Percentiles rank a stretch among this genome's conserved stretches.
phyloP scores from a whole-genome alignment of 1,140 invertebrate species.

The Oedothorax gibbosus region DNA sequence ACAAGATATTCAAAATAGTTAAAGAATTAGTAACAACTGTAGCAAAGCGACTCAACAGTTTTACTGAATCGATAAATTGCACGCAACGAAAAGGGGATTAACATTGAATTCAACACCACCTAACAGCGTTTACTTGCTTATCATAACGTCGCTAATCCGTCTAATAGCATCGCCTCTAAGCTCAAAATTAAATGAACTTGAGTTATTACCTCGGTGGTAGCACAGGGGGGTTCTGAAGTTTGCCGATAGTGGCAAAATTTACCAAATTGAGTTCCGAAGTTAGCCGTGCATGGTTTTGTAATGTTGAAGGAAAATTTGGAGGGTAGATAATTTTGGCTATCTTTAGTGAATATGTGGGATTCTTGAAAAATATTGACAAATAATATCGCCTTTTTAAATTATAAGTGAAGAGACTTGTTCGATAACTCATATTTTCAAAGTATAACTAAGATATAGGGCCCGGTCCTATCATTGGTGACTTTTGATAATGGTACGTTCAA shows the following conservation, averaged over 20 bases:
- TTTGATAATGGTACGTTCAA: too few relatives aligned
- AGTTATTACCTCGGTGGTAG: slow-evolving; percentile 42
- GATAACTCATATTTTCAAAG: too few relatives aligned
- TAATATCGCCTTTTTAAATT: too few relatives aligned
- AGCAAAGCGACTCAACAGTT: background rate
- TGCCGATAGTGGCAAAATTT: slow-evolving; percentile 34
- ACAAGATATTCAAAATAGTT: too few relatives aligned
- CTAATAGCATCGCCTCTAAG: slow-evolving; percentile 49
- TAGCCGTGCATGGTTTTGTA: slow-evolving; percentile 29
- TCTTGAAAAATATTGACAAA: background rate
- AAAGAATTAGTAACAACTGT: too few relatives aligned
- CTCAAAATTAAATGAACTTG: slow-evolving; percentile 59
- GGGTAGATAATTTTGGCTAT: too few relatives aligned
- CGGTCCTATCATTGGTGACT: too few relatives aligned
- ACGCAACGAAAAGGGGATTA: slow-evolving; percentile 36
- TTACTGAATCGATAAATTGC: slow-evolving; percentile 24
- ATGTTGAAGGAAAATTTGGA: too few relatives aligned
- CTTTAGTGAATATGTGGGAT: background rate
- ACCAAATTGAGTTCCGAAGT: slow-evolving; percentile 41
- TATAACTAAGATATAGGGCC: too few relatives aligned
- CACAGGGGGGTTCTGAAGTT: slow-evolving; percentile 17
- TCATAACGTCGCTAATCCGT: slow-evolving; percentile 49
- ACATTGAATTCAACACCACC: slow-evolving; percentile 33
- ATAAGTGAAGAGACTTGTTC: too few relatives aligned
- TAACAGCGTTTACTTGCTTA: background rate